Evolutionary conservation across 1,140 invertebrate species (phyloP), one percentile per base, ranked within the genome.

Genomic region (Drosophila guanche): DNA sequence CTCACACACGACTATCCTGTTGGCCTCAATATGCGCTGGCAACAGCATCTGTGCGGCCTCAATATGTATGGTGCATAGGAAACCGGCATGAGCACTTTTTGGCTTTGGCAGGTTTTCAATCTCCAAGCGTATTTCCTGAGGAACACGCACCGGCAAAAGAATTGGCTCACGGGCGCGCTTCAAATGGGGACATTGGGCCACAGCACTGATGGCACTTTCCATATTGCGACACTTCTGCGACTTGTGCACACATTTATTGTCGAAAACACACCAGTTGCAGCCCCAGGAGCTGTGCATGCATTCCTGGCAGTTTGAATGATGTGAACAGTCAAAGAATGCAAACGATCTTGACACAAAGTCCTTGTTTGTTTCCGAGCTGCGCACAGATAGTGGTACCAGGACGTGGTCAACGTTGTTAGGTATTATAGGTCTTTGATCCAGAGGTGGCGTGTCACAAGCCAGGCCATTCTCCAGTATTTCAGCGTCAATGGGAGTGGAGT

Each of bases 231-330:
- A 98, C 22, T 93, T 92, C 27, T 95, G 95, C 23, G 94, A 95
- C 91, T 98, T 96, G 92, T 98, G 96, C 1, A 97, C 97, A 91
- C 98, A 99, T 84, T 95, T 95, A 91, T 99, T 99, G 79, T 98
- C 97, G 90, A 97, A 97, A 52, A 99, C 96, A 92, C 98, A 99
- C 98, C 98, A 98, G 86, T 97, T 98, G 86, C 97, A 98, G 2
- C 95, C 95, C 97, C 97, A 98, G 73, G 96, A 95, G 55, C 96
- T 96, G 79, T 94, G 95, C 4, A 98, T 96, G 92, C 97, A 98
- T 37, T 95, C 94, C 45, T 95, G 94, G 91, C 97, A 98, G 75
- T 96, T 97, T 8, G 93, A 95, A 91, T 99, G 98, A 59, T 95
- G 94, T 5, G 95, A 95, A 90, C 98, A 99, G 92, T 99, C 97